phyloP scores from a whole-genome alignment of 2,797 vertebrate species.

The Aldrovandia affinis region DNA sequence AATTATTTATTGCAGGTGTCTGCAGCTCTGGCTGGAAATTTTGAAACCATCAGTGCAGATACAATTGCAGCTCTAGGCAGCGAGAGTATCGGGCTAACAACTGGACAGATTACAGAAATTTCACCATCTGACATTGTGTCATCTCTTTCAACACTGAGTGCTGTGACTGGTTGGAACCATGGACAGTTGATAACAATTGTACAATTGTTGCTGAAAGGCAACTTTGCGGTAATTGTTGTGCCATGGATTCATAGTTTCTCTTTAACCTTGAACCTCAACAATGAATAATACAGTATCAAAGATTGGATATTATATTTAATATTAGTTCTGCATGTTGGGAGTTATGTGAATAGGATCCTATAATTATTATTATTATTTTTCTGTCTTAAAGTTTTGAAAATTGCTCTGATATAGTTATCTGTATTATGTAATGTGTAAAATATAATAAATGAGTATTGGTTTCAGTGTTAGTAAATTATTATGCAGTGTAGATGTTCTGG shows the following conservation, averaged over 20 bases:
- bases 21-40: constrained; percentile 62
- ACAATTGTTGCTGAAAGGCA: constrained; percentile 42
- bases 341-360: neutral
- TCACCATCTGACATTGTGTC: constrained; percentile 24
- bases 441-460: too few species aligned
- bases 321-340: neutral
- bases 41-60: constrained; percentile 39
- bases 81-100: constrained; percentile 53
- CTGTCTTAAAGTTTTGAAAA: neutral
- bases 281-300: neutral
- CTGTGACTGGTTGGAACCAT: constrained; percentile 57
- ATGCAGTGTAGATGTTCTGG: too few species aligned
- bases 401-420: neutral
- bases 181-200: constrained; percentile 67
- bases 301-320: neutral
- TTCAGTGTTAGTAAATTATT: too few species aligned
- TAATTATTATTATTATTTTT: neutral
- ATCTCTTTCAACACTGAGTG: constrained; percentile 48
- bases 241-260: neutral
- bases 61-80: constrained; percentile 58
- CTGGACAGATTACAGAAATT: constrained; percentile 53
- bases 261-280: neutral
- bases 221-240: constrained; percentile 56
- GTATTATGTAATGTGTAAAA: too few species aligned
- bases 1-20: constrained; percentile 50